Evolutionary conservation across 2,113 vertebrate genomes (phyloP).

Genomic region (Casuarius casuarius): DNA sequence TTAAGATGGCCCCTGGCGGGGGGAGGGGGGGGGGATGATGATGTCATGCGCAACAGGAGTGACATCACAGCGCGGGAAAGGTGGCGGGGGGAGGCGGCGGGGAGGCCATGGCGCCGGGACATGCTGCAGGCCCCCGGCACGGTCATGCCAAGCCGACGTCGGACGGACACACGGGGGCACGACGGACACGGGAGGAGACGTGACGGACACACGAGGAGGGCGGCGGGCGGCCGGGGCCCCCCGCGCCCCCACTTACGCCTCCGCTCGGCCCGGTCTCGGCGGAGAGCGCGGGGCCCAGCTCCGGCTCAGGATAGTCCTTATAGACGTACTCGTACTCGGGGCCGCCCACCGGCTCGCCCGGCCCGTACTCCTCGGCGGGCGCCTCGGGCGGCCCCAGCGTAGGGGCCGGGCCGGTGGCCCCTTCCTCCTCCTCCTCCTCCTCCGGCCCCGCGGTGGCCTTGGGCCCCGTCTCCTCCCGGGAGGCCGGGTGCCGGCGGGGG

Average conservation of each 20-base stretch:
- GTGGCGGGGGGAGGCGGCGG: no score
- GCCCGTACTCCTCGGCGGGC: conserved; percentile 78
- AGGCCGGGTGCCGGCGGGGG: not conserved
- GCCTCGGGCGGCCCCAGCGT: conserved; percentile 45
- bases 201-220: not conserved
- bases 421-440: not conserved
- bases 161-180: no score
- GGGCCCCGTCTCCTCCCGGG: conserved; percentile 14
- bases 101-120: no score
- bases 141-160: no score
- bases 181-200: not conserved
- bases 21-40: no score
- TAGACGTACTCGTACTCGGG: conserved; percentile 88
- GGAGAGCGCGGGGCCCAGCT: conserved; percentile 86
- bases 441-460: not conserved
- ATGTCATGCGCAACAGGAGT: not conserved
- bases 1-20: no score
- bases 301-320: conserved; percentile 82
- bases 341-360: conserved; percentile 58
- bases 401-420: not conserved
- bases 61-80: not conserved
- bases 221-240: not conserved
- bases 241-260: conserved; percentile 86
- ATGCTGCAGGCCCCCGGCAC: not conserved
- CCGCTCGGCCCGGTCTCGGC: conserved; percentile 83